Evolutionary conservation across 2,888 invertebrate genomes (phyloP), one percentile per base, ranked within the genome.

Genomic region (Limnephilus rhombicus): DNA sequence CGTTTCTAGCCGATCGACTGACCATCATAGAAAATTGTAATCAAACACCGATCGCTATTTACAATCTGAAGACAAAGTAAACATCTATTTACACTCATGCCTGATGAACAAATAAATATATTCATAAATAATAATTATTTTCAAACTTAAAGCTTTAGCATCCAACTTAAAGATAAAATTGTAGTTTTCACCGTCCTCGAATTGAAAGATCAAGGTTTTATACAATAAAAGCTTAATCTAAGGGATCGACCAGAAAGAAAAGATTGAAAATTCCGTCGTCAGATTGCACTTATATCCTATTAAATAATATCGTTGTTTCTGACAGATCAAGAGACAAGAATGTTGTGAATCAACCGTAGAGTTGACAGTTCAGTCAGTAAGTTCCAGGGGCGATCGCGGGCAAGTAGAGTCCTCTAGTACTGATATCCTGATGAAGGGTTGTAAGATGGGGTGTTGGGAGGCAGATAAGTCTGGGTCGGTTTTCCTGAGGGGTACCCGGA

Each of bases 391-490:
- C 41, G 24, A 31, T 85, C 85, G 24, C 80, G 34, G 82, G 80
- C 80, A 53, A 80, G 49, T 68, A 15, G 53, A 83, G 37, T 34
- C n/a, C 24, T 41, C 85, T 91, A 90, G 94, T 94, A 89, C 92
- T 90, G 91, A 92, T 94, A 86, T 92, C 94, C 92, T 88, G 94
- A 83, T 86, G 92, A 86, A n/a, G 94, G 90, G 92, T 93, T 93
- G 91, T 90, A 93, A 5, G 93, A 92, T 80, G 91, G 93, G 29
- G 91, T 88, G 91, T 89, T 91, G 0, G 94, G 93, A 18, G 94
- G 94, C 9, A 94, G 94, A 68, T 94, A 94, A 80, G 93, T 92
- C 80, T 93, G 93, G 24, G 94, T 92, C 37, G 94, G 94, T 86
- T 86, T 53, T 80, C 90, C 91, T 12, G 92, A 91, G 15, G 91